A percentile compares a stretch with the other conserved stretches of the same genome.
phyloP scores from a whole-genome alignment of 2,797 vertebrate species.

The Crossoptilon crossoptilon region DNA sequence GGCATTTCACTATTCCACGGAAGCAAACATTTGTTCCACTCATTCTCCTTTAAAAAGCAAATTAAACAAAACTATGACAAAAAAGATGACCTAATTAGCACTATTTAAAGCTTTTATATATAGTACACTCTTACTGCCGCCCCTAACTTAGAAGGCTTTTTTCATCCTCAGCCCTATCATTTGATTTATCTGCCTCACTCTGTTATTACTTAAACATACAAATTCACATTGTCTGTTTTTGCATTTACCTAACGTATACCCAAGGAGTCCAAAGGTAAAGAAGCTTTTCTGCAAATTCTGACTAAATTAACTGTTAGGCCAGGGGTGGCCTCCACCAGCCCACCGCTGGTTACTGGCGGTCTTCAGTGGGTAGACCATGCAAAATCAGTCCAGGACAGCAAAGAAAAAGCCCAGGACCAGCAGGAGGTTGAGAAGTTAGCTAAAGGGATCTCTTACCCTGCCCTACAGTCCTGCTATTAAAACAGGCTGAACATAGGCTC shows the following conservation, averaged over 20 bases:
- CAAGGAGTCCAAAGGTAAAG: background rate
- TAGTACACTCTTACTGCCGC: background rate
- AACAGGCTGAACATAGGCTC: background rate
- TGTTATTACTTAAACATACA: background rate
- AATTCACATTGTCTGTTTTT: background rate
- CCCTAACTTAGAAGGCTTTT: constrained; percentile 16
- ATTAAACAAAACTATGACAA: constrained; percentile 57
- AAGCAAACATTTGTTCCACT: constrained; percentile 37
- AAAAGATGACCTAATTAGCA: constrained; percentile 61
- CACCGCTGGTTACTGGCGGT: background rate
- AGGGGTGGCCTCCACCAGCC: background rate
- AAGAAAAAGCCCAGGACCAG: background rate
- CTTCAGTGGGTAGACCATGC: background rate
- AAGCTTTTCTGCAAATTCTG: background rate
- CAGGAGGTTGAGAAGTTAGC: background rate
- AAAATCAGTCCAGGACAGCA: background rate
- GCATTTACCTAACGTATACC: background rate
- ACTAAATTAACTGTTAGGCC: background rate
- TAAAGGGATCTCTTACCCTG: background rate
- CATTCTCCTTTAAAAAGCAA: constrained; percentile 30
- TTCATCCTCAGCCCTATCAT: background rate
- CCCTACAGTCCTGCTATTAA: background rate
- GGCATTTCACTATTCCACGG: background rate
- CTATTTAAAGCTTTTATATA: constrained; percentile 53
- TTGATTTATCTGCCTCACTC: background rate